Evolutionary conservation across 2,888 invertebrate genomes (phyloP).

Genomic region (Callyntrura guangdongensis): DNA sequence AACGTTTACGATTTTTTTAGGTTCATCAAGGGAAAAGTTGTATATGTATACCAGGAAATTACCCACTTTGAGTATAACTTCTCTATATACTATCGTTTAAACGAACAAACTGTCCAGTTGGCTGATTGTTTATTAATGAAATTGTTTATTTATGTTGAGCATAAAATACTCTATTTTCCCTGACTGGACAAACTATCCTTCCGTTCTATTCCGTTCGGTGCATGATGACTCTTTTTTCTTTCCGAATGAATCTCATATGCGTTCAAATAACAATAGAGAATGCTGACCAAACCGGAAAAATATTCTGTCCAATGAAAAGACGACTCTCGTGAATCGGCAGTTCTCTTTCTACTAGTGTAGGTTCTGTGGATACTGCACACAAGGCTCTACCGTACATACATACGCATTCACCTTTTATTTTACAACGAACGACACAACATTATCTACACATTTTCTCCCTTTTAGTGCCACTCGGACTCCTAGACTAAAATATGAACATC

Average conservation of each 20-base stretch:
- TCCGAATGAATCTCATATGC: not conserved
- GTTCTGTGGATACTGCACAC: no score
- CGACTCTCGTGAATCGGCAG: no score
- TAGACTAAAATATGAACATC: not conserved
- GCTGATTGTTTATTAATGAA: slow-evolving; percentile 74
- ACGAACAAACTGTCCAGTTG: not conserved
- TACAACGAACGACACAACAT: not conserved
- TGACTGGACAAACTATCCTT: slow-evolving; percentile 4
- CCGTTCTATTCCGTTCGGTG: not conserved
- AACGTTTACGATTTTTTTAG: no score
- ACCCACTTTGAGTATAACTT: no score
- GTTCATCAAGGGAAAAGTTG: no score
- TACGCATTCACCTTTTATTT: not conserved
- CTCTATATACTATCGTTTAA: not conserved
- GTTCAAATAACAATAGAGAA: not conserved
- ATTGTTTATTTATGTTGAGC: slow-evolving; percentile 77
- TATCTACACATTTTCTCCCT: slow-evolving; percentile 44
- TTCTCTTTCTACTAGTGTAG: slow-evolving; percentile 1
- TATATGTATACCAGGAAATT: no score
- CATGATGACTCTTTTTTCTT: slow-evolving; percentile 5
- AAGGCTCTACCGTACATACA: not conserved
- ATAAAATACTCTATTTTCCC: slow-evolving; percentile 45
- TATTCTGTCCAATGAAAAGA: not conserved
- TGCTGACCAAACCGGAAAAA: slow-evolving; percentile 11
- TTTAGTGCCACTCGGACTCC: not conserved